Base-by-base conservation (phyloP, 2,113 vertebrate genomes). In the Callopanchax toddi region DNA sequence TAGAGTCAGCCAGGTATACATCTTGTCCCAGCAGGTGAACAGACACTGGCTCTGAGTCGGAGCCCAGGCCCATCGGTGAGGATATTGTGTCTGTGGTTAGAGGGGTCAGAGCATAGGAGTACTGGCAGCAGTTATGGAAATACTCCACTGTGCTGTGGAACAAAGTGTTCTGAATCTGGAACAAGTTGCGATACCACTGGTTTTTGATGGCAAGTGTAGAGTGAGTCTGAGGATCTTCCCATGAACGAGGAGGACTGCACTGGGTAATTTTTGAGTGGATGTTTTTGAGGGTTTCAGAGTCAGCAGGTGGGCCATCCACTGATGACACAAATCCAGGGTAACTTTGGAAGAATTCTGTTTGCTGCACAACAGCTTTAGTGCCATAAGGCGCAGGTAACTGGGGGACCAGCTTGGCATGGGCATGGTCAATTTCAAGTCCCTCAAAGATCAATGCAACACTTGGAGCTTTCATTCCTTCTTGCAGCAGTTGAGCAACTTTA, bases 51-150 rank as follows among this genome's bases (percentile, higher is more conserved):
- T 93, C 89, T 15, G 92, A 93, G 69, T 93, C 92, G 7, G 92
- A 93, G 20, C 92, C 92, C 11, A 93, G 66, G 20, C 92, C 92
- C 91, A 93, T 91, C 45, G 92, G 92, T 6, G 92, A 93, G 15
- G 92, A 93, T 64, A 93, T 92, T 39, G 92, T 91, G 73, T 93
- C 92, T 21, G 92, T 92, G 18, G 92, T 93, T 59, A 93, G 79
- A 56, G 92, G 92, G 0, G 92, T 93, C 45, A 93, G 56, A 52
- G 91, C 92, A 1, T 93, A 93, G 1, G 89, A 78, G 53, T 80
- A 93, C n/a, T 81, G 85, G 51, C 92, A 89, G 45, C 17, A 78
- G 52, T 26, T 86, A 76, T 89, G 81, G 48, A 93, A 93, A 82
- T 90, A 93, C 61, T 93, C 90, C 40, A 92, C 92, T 16, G 92